Percentiles rank a stretch among this genome's conserved stretches.
These are phyloP conservation scores for Mastomys natalensis DNA, from an alignment of 2,113 vertebrate genomes.

Conservation along the genomic window DNA sequence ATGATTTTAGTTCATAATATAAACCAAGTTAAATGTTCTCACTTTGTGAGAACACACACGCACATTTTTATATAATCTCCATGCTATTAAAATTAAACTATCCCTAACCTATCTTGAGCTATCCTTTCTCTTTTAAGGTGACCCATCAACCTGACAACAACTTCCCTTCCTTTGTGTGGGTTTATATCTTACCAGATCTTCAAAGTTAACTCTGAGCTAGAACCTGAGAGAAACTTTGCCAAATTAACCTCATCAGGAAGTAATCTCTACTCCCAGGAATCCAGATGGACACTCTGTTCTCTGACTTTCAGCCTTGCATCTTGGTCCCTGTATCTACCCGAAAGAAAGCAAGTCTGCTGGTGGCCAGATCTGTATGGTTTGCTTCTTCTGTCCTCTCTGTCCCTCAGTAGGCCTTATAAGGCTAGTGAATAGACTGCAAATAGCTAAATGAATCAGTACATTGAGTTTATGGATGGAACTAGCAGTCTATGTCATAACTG, in stretches of 20 bases:
- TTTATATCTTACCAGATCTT: background rate
- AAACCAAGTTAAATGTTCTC: background rate
- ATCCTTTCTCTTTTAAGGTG: background rate
- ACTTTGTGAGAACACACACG: background rate
- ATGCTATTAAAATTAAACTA: slow-evolving; percentile 17
- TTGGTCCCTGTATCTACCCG: background rate
- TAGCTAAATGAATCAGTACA: background rate
- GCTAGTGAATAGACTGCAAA: background rate
- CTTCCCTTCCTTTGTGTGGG: background rate
- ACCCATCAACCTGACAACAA: background rate
- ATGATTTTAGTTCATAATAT: background rate
- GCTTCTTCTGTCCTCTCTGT: background rate
- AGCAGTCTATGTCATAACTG: background rate
- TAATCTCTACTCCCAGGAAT: background rate
- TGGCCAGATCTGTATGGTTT: background rate
- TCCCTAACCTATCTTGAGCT: slow-evolving; percentile 4
- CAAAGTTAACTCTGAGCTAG: background rate
- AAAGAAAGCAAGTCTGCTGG: background rate
- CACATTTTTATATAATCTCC: background rate
- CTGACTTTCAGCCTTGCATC: background rate
- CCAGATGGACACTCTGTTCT: background rate
- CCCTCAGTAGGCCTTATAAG: background rate
- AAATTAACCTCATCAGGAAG: background rate
- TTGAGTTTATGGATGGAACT: background rate
- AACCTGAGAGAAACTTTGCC: background rate